Conservation (phyloP, 2,888 invertebrate genomes). For the Heliconius aoede region DNA sequence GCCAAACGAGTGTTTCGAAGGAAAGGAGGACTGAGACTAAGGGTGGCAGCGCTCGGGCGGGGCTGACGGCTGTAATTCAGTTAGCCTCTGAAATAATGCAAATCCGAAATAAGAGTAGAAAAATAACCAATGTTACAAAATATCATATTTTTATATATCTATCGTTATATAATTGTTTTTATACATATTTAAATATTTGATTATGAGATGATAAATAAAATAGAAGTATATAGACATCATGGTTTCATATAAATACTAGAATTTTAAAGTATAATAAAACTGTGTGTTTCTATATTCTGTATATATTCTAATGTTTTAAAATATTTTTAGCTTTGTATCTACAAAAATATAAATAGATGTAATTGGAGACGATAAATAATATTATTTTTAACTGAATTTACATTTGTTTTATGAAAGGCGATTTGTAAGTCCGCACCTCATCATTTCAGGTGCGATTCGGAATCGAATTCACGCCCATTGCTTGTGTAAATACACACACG, state of each 20-base stretch:
- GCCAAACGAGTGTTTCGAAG: slow-evolving; percentile 51
- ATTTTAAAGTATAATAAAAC: too few species aligned
- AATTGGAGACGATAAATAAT: background rate
- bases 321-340: background rate
- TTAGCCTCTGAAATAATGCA: slow-evolving; percentile 53
- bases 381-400: too few species aligned
- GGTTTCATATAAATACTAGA: background rate
- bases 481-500: background rate
- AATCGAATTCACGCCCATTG: background rate
- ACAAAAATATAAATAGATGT: background rate
- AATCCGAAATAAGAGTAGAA: slow-evolving; percentile 2
- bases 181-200: background rate
- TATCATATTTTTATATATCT: background rate
- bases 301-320: background rate
- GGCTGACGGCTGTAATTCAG: slow-evolving; percentile 65
- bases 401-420: too few species aligned
- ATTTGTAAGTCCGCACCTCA: too few species aligned
- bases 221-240: background rate
- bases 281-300: too few species aligned
- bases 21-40: slow-evolving; percentile 57
- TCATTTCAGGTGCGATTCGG: background rate
- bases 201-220: background rate
- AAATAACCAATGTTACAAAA: background rate
- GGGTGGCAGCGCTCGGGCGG: slow-evolving; percentile 55
- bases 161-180: background rate